Conservation (phyloP, 2,797 vertebrate species). For the Mus spretus region DNA sequence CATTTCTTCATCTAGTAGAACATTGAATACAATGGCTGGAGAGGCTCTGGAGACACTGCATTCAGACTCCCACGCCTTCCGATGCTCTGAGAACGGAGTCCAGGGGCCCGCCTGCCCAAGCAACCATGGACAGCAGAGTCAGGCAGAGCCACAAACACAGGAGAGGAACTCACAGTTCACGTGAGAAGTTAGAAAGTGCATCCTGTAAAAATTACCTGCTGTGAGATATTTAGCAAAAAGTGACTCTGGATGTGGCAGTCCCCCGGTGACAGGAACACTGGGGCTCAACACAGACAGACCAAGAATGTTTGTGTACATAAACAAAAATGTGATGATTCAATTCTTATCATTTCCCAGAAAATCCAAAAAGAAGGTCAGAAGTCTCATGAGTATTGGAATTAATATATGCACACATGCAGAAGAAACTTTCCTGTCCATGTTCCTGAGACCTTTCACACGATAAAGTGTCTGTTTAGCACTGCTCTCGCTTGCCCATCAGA, state of each 20-base stretch:
- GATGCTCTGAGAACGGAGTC: conserved; percentile 51
- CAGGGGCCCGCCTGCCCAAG: conserved; percentile 18
- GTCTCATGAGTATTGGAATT: not conserved
- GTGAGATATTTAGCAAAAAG: conserved; percentile 71
- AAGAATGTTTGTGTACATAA: not conserved
- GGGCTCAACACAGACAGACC: not conserved
- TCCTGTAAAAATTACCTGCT: conserved; percentile 79
- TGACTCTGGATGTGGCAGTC: conserved; percentile 24
- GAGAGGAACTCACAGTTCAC: conserved; percentile 83
- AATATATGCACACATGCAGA: not conserved
- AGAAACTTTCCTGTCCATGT: not conserved
- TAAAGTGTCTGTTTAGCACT: not conserved
- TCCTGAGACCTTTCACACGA: not conserved
- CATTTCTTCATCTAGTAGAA: conserved; percentile 75
- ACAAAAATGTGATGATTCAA: not conserved
- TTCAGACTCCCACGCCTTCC: conserved; percentile 56
- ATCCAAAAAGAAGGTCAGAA: not conserved
- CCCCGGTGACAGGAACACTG: not conserved
- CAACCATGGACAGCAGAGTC: conserved; percentile 68
- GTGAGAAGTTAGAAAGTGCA: conserved; percentile 79
- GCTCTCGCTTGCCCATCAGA: not conserved
- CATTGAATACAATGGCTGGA: conserved; percentile 75
- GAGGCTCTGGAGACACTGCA: conserved; percentile 43
- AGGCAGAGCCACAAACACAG: conserved; percentile 73
- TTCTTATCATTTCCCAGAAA: conserved; percentile 10